Conservation (phyloP, 2,888 invertebrate genomes). For the Acrobasis consociella region DNA sequence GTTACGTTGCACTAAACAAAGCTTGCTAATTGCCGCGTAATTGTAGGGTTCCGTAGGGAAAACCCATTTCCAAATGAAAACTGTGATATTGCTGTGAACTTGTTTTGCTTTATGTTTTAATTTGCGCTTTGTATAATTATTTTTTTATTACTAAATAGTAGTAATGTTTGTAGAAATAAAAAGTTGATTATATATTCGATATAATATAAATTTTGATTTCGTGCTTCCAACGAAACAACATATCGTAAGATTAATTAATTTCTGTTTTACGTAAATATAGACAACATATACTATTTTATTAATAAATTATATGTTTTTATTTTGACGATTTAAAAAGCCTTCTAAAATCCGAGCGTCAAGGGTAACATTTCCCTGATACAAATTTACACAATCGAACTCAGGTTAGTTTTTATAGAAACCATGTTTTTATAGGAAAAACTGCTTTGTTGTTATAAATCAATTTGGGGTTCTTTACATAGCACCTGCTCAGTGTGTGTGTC, state of each 20-base stretch:
- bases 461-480: constrained; percentile 22
- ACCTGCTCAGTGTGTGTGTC: constrained; percentile 20
- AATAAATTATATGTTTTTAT: no score
- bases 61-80: neutral
- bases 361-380: no score
- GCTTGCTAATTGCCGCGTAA: neutral
- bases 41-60: neutral
- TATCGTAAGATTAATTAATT: no score
- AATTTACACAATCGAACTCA: no score
- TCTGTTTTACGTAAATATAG: no score
- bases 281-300: no score
- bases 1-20: constrained; percentile 1
- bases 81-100: neutral
- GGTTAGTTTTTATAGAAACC: no score
- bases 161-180: neutral
- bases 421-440: neutral
- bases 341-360: no score
- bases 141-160: neutral
- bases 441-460: constrained; percentile 24
- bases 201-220: no score
- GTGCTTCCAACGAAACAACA: no score
- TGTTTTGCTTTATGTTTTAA: neutral
- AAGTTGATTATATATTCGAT: no score
- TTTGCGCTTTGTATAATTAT: neutral
- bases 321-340: no score